Conservation (phyloP, 2,888 invertebrate species). For the Thelaira solivaga region DNA sequence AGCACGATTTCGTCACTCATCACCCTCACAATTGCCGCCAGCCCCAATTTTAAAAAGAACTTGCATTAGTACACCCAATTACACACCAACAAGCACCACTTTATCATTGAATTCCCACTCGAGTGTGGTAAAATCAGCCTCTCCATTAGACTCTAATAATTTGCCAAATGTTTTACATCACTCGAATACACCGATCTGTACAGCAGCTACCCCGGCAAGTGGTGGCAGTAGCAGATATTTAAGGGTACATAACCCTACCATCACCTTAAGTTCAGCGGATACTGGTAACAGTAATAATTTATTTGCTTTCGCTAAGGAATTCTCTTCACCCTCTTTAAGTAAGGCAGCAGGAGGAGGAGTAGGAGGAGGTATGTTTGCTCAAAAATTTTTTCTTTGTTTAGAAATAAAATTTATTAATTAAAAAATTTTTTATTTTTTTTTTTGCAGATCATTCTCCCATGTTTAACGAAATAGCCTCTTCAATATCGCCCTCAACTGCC, state of each 20-base stretch:
- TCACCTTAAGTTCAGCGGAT: conserved; percentile 74
- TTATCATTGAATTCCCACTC: conserved; percentile 1
- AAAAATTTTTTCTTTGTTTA: background rate
- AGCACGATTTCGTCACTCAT: conserved; percentile 65
- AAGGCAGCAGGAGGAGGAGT: conserved; percentile 65
- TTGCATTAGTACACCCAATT: conserved; percentile 4
- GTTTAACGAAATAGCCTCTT: conserved; percentile 71
- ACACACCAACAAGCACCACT: conserved; percentile 11
- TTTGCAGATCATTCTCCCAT: conserved; percentile 72
- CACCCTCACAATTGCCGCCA: conserved; percentile 72
- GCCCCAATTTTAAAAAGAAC: conserved; percentile 71
- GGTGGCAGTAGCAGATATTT: conserved; percentile 65
- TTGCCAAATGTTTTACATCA: conserved; percentile 68
- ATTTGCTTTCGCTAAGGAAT: conserved; percentile 74
- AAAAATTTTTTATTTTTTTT: background rate
- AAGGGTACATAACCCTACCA: conserved; percentile 72
- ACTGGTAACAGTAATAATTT: conserved; percentile 74
- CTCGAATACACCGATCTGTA: conserved; percentile 25
- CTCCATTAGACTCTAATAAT: conserved; percentile 71
- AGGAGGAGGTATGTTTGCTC: conserved; percentile 69
- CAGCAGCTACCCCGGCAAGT: conserved; percentile 59
- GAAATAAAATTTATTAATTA: background rate
- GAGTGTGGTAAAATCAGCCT: conserved; percentile 70
- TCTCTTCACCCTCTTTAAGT: conserved; percentile 71
- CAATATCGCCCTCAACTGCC: conserved; percentile 71